Base-by-base conservation (phyloP, 2,797 vertebrate genomes). In the Neosalanx taihuensis region DNA sequence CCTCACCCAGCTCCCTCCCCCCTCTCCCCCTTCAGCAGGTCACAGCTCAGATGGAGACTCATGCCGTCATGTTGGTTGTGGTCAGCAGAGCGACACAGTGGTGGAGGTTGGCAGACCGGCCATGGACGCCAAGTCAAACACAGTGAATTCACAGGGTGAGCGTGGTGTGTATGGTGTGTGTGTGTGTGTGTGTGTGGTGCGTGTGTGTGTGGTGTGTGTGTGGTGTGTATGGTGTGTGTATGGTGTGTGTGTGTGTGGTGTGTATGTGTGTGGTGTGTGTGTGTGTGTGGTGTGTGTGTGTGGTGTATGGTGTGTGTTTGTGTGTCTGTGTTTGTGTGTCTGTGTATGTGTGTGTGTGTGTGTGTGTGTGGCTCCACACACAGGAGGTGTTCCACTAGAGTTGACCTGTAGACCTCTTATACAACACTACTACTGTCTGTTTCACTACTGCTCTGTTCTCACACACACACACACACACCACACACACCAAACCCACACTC, bases 301-400 rank as follows among this genome's bases (percentile, higher is more conserved):
- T n/a, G n/a, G n/a, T n/a, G n/a, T n/a, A n/a, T n/a, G n/a, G n/a
- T n/a, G n/a, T n/a, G n/a, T n/a, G n/a, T n/a, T n/a, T n/a, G n/a
- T n/a, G n/a, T n/a, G n/a, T n/a, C n/a, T n/a, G n/a, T n/a, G n/a
- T n/a, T n/a, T n/a, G n/a, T n/a, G n/a, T n/a, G n/a, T n/a, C n/a
- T n/a, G n/a, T n/a, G n/a, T n/a, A n/a, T n/a, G n/a, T n/a, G n/a
- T n/a, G n/a, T n/a, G n/a, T n/a, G n/a, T n/a, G n/a, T n/a, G 53
- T 70, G 65, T 79, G 72, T 72, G 72, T 41, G 66, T 1, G 58
- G 30, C 59, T 72, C 53, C 51, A 4, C 29, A 68, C 30, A 76
- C 73, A 79, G 77, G 71, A 74, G 62, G 64, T 76, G 79, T 81
- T 81, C 74, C 73, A 76, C 82, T 79, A 75, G 76, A 74, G 69